These are phyloP conservation scores for Crypturellus undulatus DNA, from an alignment of 2,113 vertebrate genomes.

Conservation along the genomic window DNA sequence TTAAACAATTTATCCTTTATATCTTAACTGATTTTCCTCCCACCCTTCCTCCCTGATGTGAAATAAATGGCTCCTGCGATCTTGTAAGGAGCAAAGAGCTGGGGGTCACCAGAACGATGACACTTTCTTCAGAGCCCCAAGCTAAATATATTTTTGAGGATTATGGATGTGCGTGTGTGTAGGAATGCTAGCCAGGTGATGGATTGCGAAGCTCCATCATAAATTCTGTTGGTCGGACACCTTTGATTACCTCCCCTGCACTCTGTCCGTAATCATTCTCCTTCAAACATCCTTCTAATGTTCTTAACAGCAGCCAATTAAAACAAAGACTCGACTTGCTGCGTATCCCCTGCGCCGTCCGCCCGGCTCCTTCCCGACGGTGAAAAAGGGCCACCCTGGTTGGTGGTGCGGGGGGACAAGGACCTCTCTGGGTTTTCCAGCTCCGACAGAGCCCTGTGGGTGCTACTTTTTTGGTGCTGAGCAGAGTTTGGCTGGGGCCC, in stretches of 20 bases:
- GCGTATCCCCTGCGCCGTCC: background rate
- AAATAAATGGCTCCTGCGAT: background rate
- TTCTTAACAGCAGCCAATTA: constrained; percentile 61
- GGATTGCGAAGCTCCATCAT: constrained; percentile 29
- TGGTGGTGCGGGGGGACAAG: background rate
- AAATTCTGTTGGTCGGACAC: constrained; percentile 38
- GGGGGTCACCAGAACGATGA: background rate
- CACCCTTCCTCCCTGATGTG: background rate
- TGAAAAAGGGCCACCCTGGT: background rate
- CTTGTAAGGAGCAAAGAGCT: background rate
- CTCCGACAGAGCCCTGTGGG: background rate
- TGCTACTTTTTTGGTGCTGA: background rate
- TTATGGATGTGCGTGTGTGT: background rate
- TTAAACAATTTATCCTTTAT: constrained; percentile 4
- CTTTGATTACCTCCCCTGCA: constrained; percentile 60
- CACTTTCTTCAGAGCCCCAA: background rate
- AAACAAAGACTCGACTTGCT: constrained; percentile 39
- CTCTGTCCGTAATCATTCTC: constrained; percentile 37
- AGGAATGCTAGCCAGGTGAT: constrained; percentile 24
- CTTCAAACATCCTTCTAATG: constrained; percentile 64
- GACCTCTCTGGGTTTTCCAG: background rate
- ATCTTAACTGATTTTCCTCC: background rate
- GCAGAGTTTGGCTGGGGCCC: background rate
- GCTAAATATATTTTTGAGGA: constrained; percentile 19
- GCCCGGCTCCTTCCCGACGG: background rate